A percentile compares a stretch with the other conserved stretches of the same genome.
Evolutionary conservation across 2,797 vertebrate genomes (phyloP).

Genomic region (Melanotaenia boesemani): DNA sequence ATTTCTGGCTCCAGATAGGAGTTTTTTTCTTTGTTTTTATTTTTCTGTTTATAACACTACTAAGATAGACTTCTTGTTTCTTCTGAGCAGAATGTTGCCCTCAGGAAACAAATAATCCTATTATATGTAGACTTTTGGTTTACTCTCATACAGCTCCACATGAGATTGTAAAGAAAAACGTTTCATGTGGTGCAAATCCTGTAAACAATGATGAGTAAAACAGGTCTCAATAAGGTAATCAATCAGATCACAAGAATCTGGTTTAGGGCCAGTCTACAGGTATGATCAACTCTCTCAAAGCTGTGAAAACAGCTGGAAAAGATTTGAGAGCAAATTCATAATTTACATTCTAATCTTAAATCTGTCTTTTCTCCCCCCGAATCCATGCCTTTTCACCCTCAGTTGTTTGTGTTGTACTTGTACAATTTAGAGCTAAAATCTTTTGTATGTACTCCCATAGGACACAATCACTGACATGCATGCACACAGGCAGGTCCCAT

Average conservation of each 20-base stretch:
- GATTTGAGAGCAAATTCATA: neutral
- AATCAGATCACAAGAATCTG: neutral
- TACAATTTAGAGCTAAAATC: constrained; percentile 1
- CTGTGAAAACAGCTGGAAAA: neutral
- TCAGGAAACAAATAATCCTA: too few species aligned
- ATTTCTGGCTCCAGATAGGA: neutral
- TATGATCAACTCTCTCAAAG: neutral
- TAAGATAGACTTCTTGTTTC: too few species aligned
- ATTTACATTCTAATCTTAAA: neutral
- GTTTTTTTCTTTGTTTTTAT: too few species aligned
- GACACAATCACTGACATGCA: constrained; percentile 15
- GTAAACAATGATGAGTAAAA: neutral
- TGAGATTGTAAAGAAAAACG: too few species aligned
- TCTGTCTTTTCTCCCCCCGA: neutral
- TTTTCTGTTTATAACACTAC: too few species aligned
- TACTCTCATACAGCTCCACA: too few species aligned
- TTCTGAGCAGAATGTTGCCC: too few species aligned
- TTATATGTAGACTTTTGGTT: too few species aligned
- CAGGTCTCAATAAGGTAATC: neutral
- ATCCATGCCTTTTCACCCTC: neutral
- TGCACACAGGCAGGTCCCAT: constrained; percentile 22
- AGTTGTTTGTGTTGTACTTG: neutral
- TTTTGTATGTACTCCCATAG: constrained; percentile 4
- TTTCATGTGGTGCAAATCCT: too few species aligned
- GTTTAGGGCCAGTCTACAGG: neutral